These are phyloP conservation scores for Orgyia antiqua DNA, from an alignment of 2,888 invertebrate species.

Conservation along the genomic window DNA sequence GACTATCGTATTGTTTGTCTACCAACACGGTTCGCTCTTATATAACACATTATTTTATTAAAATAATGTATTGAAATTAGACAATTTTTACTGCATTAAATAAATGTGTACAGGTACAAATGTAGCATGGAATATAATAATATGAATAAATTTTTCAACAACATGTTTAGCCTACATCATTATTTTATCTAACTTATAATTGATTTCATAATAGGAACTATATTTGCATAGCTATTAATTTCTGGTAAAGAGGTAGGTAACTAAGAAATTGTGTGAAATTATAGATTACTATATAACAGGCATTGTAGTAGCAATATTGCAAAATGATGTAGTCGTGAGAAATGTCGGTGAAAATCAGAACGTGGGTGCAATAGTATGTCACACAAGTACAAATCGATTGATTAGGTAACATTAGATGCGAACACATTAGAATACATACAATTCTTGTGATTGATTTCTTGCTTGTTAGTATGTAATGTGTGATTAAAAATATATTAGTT, in stretches of 20 bases:
- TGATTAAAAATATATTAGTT: too few species aligned
- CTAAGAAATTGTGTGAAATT: slow-evolving; percentile 57
- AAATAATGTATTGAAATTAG: too few species aligned
- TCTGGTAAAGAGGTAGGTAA: slow-evolving; percentile 32
- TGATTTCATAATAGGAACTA: slow-evolving; percentile 38
- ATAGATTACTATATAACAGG: slow-evolving; percentile 45
- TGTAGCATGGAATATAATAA: too few species aligned
- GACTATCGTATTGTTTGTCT: slow-evolving; percentile 32
- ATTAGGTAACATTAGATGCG: slow-evolving; percentile 56
- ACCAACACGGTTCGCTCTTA: slow-evolving; percentile 25
- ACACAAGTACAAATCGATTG: slow-evolving; percentile 49
- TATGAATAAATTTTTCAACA: too few species aligned
- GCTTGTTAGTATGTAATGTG: too few species aligned
- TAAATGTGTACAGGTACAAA: too few species aligned
- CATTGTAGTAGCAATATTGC: slow-evolving; percentile 49
- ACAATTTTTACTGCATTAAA: too few species aligned
- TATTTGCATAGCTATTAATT: slow-evolving; percentile 52
- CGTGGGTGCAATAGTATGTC: slow-evolving; percentile 67
- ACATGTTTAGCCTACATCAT: too few species aligned
- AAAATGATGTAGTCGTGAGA: slow-evolving; percentile 62
- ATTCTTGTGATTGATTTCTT: too few species aligned
- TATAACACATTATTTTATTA: slow-evolving; percentile 21
- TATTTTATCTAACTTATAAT: too few species aligned
- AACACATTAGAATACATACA: too few species aligned
- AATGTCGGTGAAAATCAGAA: slow-evolving; percentile 59